A percentile compares a stretch with the other conserved stretches of the same genome.
Conservation (phyloP, 2,113 vertebrate species). For the Pseudorectes ferrugineus region DNA sequence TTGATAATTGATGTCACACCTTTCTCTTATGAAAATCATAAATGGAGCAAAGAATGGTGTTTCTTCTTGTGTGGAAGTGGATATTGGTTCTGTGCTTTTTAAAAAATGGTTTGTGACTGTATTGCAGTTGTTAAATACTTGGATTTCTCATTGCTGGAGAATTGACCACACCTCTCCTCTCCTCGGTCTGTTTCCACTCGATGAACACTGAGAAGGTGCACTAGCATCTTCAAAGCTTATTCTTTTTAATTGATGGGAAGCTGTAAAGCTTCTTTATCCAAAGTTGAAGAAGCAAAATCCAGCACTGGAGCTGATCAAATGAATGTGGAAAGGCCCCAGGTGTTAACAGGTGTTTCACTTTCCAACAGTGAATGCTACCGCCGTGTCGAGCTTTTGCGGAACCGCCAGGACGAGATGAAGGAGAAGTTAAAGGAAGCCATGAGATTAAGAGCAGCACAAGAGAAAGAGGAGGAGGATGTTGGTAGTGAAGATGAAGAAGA, state of each 20-base stretch:
- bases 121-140: background rate
- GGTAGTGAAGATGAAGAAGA: slow-evolving; percentile 86
- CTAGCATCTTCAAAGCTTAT: background rate
- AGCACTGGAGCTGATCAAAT: background rate
- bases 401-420: slow-evolving; percentile 84
- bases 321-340: background rate
- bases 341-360: background rate
- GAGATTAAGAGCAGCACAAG: slow-evolving; percentile 51
- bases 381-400: slow-evolving; percentile 85
- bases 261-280: background rate
- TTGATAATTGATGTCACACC: background rate
- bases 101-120: background rate
- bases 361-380: slow-evolving; percentile 82
- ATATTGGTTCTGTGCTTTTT: background rate
- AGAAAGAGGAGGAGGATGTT: slow-evolving; percentile 68
- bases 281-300: background rate
- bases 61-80: background rate
- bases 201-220: background rate
- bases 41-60: background rate
- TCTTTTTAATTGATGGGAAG: background rate
- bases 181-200: background rate
- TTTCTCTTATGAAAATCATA: background rate
- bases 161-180: background rate
- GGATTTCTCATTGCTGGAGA: background rate
- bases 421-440: slow-evolving; percentile 66